Percentiles rank a stretch among this genome's conserved stretches.
Conservation (phyloP, 2,113 vertebrate genomes). For the Urocolius indicus region DNA sequence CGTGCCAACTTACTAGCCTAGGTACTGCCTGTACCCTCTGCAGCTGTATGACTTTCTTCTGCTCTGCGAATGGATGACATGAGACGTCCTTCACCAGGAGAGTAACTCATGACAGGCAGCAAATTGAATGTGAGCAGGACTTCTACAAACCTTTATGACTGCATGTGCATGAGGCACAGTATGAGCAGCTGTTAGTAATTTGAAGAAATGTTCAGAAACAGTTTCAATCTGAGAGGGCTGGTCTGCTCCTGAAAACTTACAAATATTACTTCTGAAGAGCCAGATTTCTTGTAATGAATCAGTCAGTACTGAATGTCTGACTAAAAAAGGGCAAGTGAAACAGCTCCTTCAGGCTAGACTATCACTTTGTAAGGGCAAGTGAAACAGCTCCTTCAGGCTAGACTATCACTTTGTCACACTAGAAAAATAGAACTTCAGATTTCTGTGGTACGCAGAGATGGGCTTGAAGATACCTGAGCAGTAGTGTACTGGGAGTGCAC, state of each 20-base stretch:
- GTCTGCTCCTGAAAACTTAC: not conserved
- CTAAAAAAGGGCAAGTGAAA: not conserved
- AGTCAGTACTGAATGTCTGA: not conserved
- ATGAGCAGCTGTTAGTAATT: not conserved
- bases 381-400: not conserved
- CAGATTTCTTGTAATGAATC: not conserved
- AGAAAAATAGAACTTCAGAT: not conserved
- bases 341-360: not conserved
- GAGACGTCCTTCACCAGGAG: not conserved
- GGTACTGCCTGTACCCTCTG: not conserved
- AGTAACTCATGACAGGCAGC: not conserved
- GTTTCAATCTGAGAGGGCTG: not conserved
- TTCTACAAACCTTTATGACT: not conserved
- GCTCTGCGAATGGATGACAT: accelerated
- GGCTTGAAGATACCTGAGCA: not conserved
- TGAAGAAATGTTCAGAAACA: not conserved
- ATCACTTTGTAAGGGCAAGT: not conserved
- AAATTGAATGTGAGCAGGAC: not conserved
- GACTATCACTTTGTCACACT: not conserved
- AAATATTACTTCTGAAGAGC: not conserved
- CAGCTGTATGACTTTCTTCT: not conserved
- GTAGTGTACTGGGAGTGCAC: not conserved
- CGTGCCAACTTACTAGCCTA: not conserved
- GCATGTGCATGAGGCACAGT: not conserved
- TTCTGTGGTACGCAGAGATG: accelerated